A percentile compares a stretch with the other conserved stretches of the same genome.
Evolutionary conservation across 2,888 invertebrate genomes (phyloP).

Genomic region (Caprella mutica): DNA sequence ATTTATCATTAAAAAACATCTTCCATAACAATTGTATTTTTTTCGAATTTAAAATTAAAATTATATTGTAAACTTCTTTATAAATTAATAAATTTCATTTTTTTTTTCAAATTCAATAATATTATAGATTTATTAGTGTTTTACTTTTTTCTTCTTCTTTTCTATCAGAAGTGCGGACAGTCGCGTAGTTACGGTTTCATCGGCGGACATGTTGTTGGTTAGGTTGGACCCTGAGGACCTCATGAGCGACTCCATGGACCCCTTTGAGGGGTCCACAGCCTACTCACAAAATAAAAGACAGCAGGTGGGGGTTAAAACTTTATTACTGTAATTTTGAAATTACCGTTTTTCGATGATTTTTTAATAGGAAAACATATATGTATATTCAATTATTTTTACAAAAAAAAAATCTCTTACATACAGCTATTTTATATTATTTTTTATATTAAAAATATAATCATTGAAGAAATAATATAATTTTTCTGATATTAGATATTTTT

Average conservation of each 20-base stretch:
- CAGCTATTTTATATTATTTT: neutral
- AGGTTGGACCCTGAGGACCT: slow-evolving; percentile 39
- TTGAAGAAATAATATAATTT: too few relatives aligned
- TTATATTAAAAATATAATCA: neutral
- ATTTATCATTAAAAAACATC: too few relatives aligned
- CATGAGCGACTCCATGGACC: slow-evolving; percentile 39
- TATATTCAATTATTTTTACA: neutral
- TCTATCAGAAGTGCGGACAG: slow-evolving; percentile 36
- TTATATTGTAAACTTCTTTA: too few relatives aligned
- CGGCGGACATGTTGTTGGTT: slow-evolving; percentile 41
- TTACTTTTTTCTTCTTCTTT: too few relatives aligned
- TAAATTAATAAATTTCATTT: too few relatives aligned
- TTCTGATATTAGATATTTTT: too few relatives aligned
- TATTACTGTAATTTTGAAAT: neutral
- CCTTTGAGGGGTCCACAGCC: slow-evolving; percentile 40
- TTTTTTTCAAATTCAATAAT: too few relatives aligned
- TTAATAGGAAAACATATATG: neutral
- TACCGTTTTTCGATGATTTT: neutral
- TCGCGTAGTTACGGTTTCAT: slow-evolving; percentile 40
- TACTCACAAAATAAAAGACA: slow-evolving; percentile 43
- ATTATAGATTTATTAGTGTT: too few relatives aligned
- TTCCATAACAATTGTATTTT: too few relatives aligned
- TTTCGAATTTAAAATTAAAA: too few relatives aligned
- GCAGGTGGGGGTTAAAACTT: slow-evolving; percentile 29
- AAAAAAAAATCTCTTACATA: neutral